Base-by-base conservation (phyloP, 2,113 vertebrate species). In the Oxyruncus cristatus region DNA sequence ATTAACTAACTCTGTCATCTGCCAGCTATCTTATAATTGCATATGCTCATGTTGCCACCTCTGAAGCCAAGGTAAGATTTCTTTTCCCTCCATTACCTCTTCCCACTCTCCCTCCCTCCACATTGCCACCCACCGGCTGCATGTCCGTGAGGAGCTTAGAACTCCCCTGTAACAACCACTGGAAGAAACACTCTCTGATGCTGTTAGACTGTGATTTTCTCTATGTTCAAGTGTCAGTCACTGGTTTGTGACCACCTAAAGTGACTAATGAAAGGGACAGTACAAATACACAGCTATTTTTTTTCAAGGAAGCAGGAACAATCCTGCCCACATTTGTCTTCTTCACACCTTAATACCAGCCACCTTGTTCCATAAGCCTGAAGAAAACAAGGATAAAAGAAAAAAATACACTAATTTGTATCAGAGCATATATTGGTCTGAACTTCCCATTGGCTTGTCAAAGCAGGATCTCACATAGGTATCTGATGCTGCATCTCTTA, bases 1-100 rank as follows among this genome's bases (percentile, higher is more conserved):
- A 98, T 98, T 98, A 98, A 98, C 98, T 98, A 98, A 98, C 98
- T 98, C 98, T 98, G 98, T 98, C 98, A 98, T 97, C 97, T 98
- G 98, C 98, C 98, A 98, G 98, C 96, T 97, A 98, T 98, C 98
- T 97, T 98, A 98, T 98, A 98, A 98, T 98, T 98, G 98, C 92
- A 58, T 98, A 97, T 97, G 97, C 89, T 96, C 63, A 67, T 89
- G 97, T 97, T 97, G 96, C 97, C 97, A 96, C 89, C 82, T 96
- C 97, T 97, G 96, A 98, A 96, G 94, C 96, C 94, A 93, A 97
- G 93, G 93, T 95, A 90, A 82, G 88, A 93, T 96, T 97, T 97
- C 71, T 96, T 91, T 85, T 89, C 92, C 76, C 72, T 94, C 53
- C 63, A 89, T 88, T 92, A 80, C 91, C 88, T 92, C 93, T 89